These are phyloP conservation scores for Anarrhichthys ocellatus DNA, from an alignment of 2,113 vertebrate genomes.

Conservation along the genomic window DNA sequence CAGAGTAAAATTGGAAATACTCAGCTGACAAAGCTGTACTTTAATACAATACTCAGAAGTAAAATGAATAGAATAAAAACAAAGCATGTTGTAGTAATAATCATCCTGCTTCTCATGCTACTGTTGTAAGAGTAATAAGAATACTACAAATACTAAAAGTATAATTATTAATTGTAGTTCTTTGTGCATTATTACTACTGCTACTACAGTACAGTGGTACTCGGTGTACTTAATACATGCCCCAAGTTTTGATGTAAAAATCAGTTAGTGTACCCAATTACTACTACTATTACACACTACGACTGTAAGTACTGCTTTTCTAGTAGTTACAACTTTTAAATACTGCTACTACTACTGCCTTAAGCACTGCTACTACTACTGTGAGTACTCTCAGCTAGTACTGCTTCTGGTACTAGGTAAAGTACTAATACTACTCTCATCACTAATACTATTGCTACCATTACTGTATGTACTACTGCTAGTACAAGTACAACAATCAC, in stretches of 20 bases:
- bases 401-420: not conserved
- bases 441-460: not conserved
- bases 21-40: no score
- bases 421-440: not conserved
- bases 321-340: not conserved
- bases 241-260: not conserved
- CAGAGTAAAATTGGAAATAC: no score
- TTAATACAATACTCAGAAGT: no score
- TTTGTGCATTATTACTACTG: not conserved
- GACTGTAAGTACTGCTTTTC: not conserved
- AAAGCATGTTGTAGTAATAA: no score
- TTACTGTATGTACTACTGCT: not conserved
- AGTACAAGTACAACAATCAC: not conserved
- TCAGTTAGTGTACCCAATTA: no score
- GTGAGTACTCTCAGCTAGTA: not conserved
- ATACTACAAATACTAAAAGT: no score
- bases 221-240: not conserved
- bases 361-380: not conserved
- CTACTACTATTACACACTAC: no score
- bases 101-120: no score
- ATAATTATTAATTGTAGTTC: no score
- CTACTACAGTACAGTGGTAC: not conserved
- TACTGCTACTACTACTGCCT: not conserved
- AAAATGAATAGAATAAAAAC: no score
- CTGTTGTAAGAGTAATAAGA: no score